Evolutionary conservation across 2,888 invertebrate species (phyloP), one percentile per base, ranked within the genome.

Genomic region (Pyrocoelia pectoralis): DNA sequence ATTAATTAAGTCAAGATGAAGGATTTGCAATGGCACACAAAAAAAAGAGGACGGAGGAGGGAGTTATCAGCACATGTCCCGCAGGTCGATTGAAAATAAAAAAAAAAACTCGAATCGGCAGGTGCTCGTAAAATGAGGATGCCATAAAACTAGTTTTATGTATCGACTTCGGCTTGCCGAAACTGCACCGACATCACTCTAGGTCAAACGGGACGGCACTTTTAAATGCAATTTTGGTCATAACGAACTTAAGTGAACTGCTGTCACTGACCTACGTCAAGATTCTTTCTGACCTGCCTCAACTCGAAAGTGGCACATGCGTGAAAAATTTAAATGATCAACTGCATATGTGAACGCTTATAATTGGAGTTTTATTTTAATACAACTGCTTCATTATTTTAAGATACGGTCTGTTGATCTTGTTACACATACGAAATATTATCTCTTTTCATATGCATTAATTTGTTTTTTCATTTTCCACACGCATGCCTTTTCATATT

Each of bases 241-340:
- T 48, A 24, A 54, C 19, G 53, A 63, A 52, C 40, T 29, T 14
- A 53, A 43, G 46, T 24, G 43, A 24, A 4, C 52, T 17, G 43
- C 63, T 58, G 63, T 63, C 58, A 63, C 58, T 63, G 63, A 63
- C 63, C 63, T 63, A 63, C 48, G 61, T 24, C 49, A 56, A 40
- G 18, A 53, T 17, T 75, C 74, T 76, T 76, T 74, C 75, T 72
- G 78, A 78, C 77, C 77, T 77, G 76, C 77, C 76, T 76, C 75
- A 77, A 77, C 67, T 68, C 67, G 71, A 74, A 77, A 78, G 75
- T 77, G 76, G 77, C 76, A 77, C 76, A 77, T 77, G 77, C 75
- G 75, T 77, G 75, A 76, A 77, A 40, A 77, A 76, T 76, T 70
- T 72, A 74, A 76, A 64, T 64, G 46, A 63, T 63, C 64, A 56